Evolutionary conservation across 1,140 invertebrate species (phyloP).

Genomic region (Megalonaias nervosa): DNA sequence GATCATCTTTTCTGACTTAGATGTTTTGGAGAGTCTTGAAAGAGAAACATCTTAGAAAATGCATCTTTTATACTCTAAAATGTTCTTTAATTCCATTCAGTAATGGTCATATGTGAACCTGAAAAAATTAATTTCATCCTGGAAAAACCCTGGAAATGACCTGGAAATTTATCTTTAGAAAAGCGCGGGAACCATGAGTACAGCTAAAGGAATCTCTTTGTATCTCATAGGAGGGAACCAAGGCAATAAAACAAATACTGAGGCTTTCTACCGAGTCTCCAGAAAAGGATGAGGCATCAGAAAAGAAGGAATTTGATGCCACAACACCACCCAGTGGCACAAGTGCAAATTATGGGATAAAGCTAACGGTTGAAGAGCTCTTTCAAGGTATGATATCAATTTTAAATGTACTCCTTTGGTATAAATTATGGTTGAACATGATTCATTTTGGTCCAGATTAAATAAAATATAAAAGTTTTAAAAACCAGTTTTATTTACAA

Average conservation of each 20-base stretch:
- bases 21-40: too few species aligned
- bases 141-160: too few species aligned
- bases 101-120: too few species aligned
- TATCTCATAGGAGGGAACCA: constrained; percentile 36
- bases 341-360: constrained; percentile 49
- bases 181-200: not conserved
- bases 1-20: too few species aligned
- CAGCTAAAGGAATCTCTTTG: not conserved
- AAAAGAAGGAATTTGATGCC: constrained; percentile 7
- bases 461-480: too few species aligned
- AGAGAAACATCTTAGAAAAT: too few species aligned
- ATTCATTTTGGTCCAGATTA: too few species aligned
- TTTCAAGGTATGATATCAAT: constrained; percentile 54
- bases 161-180: too few species aligned
- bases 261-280: constrained; percentile 39
- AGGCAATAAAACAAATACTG: constrained; percentile 51
- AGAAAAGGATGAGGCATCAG: not conserved
- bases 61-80: too few species aligned
- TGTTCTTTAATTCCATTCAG: too few species aligned
- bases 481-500: too few species aligned
- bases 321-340: not conserved
- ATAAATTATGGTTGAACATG: not conserved
- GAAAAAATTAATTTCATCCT: too few species aligned
- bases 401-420: not conserved
- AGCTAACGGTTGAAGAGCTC: constrained; percentile 65